Evolutionary conservation across 1,140 invertebrate species (phyloP).

Genomic region (Drosophila sulfurigaster): DNA sequence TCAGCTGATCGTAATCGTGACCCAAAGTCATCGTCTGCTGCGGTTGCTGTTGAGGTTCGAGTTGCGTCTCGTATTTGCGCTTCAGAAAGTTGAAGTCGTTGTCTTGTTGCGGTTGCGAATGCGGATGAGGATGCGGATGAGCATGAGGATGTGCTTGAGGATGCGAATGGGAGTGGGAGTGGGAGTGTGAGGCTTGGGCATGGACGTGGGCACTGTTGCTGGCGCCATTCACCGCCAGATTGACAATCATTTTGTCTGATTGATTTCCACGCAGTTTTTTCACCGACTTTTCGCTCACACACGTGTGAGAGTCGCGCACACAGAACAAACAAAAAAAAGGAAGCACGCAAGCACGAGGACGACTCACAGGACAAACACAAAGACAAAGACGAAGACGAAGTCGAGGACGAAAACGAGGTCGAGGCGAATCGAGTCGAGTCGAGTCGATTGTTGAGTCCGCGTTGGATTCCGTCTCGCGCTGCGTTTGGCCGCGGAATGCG

Average conservation of each 20-base stretch:
- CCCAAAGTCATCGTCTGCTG: conserved; percentile 8
- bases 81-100: conserved; percentile 69
- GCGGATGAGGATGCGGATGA: conserved; percentile 34
- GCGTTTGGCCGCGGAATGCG: conserved; percentile 73
- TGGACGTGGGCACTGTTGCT: conserved; percentile 28
- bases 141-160: conserved; percentile 31
- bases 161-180: conserved; percentile 19
- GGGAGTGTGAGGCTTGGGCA: conserved; percentile 23
- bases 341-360: conserved; percentile 22
- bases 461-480: conserved; percentile 66
- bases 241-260: conserved; percentile 64
- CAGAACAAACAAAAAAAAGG: too few species aligned
- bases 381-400: conserved; percentile 14
- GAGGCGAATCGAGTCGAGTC: not conserved
- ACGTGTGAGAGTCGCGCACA: not conserved
- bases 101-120: conserved; percentile 31
- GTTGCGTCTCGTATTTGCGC: conserved; percentile 58
- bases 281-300: not conserved
- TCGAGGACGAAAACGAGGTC: not conserved
- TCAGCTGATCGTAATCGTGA: conserved; percentile 49
- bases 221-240: conserved; percentile 67
- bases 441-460: conserved; percentile 31
- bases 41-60: conserved; percentile 26
- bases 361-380: conserved; percentile 45
- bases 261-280: not conserved